These are phyloP conservation scores for Oreochromis niloticus DNA, from an alignment of 2,113 vertebrate species.

Conservation along the genomic window DNA sequence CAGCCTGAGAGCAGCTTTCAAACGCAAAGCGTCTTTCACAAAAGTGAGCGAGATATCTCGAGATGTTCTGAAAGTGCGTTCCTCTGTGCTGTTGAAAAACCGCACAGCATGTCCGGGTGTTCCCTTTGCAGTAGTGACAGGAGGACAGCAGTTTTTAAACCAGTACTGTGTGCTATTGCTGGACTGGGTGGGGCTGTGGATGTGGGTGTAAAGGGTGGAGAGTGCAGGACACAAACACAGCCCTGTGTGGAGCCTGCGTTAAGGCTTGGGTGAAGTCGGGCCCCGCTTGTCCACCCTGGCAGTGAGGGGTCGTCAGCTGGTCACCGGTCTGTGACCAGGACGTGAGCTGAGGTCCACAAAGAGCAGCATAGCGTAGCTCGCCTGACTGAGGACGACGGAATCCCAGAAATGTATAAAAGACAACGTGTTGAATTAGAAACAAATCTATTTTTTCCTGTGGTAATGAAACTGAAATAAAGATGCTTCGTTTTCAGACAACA, in stretches of 20 bases:
- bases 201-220: neutral
- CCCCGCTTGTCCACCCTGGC: neutral
- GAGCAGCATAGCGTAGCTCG: neutral
- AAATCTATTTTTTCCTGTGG: rapidly evolving
- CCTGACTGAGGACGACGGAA: neutral
- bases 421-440: neutral
- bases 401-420: neutral
- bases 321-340: neutral
- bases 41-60: rapidly evolving
- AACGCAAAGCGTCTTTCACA: neutral
- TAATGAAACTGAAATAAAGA: neutral
- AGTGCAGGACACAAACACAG: neutral
- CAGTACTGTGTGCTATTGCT: neutral
- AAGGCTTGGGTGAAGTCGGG: neutral
- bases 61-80: neutral
- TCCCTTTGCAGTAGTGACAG: neutral
- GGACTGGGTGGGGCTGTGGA: neutral
- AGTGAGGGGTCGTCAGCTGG: neutral
- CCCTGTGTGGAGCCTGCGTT: neutral
- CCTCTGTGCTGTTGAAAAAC: neutral
- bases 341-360: neutral
- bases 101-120: neutral
- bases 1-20: no score
- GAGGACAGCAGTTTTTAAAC: neutral
- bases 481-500: neutral